phyloP scores from a whole-genome alignment of 2,888 invertebrate genomes.

The Shargacucullia verbasci region DNA sequence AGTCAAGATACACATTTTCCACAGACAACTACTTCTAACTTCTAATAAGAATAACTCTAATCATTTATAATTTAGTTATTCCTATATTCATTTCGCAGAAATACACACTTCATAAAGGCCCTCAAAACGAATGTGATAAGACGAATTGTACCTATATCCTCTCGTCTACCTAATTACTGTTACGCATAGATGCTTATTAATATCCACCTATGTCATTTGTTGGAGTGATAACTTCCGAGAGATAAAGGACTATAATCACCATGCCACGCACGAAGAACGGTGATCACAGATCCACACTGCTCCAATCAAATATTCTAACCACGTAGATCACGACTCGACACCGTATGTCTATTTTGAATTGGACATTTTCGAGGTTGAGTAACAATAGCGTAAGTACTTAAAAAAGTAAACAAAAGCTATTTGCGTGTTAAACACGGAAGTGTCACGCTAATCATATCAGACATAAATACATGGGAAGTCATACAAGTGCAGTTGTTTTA shows the following conservation, averaged over 20 bases:
- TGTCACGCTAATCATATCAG: constrained; percentile 60
- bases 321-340: constrained; percentile 38
- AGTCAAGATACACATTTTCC: constrained; percentile 7
- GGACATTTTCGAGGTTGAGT: constrained; percentile 19
- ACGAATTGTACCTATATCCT: background rate
- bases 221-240: constrained; percentile 33
- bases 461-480: constrained; percentile 63
- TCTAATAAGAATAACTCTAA: constrained; percentile 8
- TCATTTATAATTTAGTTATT: constrained; percentile 1
- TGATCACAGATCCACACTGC: constrained; percentile 25
- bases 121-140: no score
- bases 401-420: constrained; percentile 52
- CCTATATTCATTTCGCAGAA: no score
- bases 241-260: constrained; percentile 27
- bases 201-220: constrained; percentile 13
- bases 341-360: constrained; percentile 18
- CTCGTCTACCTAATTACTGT: constrained; percentile 12
- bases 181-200: constrained; percentile 24
- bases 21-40: constrained; percentile 23
- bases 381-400: background rate
- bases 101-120: constrained; percentile 1
- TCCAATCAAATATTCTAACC: constrained; percentile 37
- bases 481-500: constrained; percentile 66
- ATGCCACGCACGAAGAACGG: constrained; percentile 31
- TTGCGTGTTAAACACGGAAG: constrained; percentile 62